Percentiles rank a stretch among this genome's conserved stretches.
phyloP scores from a whole-genome alignment of 2,797 vertebrate species.

The Chelon labrosus region DNA sequence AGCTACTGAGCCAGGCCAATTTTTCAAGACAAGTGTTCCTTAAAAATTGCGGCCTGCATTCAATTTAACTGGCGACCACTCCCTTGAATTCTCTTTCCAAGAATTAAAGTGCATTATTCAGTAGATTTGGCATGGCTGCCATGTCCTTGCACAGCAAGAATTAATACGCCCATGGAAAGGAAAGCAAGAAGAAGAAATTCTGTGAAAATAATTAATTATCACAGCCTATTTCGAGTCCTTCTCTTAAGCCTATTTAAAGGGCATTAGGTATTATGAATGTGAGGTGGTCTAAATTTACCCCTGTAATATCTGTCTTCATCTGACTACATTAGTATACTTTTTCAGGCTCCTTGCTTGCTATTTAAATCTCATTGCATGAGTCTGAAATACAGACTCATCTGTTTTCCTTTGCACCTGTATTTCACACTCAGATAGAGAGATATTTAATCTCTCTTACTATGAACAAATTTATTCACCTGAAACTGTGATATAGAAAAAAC shows the following conservation, averaged over 20 bases:
- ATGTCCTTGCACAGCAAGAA: conserved; percentile 71
- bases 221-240: conserved; percentile 84
- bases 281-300: conserved; percentile 88
- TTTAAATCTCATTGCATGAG: conserved; percentile 72
- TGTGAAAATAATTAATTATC: conserved; percentile 81
- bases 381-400: conserved; percentile 57
- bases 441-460: conserved; percentile 42
- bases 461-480: conserved; percentile 52
- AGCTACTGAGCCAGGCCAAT: no score
- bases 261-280: conserved; percentile 88
- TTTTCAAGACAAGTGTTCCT: conserved; percentile 40
- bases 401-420: conserved; percentile 14
- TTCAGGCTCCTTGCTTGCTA: conserved; percentile 72
- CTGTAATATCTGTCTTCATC: conserved; percentile 82
- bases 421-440: conserved; percentile 30
- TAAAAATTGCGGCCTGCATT: conserved; percentile 45
- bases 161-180: conserved; percentile 81
- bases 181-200: conserved; percentile 74
- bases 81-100: conserved; percentile 51
- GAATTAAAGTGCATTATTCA: conserved; percentile 85
- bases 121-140: conserved; percentile 82
- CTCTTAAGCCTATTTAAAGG: conserved; percentile 88
- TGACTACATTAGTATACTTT: conserved; percentile 80
- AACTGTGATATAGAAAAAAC: conserved; percentile 28
- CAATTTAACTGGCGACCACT: conserved; percentile 44